Evolutionary conservation across 1,140 invertebrate species (phyloP), one percentile per base, ranked within the genome.

Genomic region (Drosophila pseudoananassae): DNA sequence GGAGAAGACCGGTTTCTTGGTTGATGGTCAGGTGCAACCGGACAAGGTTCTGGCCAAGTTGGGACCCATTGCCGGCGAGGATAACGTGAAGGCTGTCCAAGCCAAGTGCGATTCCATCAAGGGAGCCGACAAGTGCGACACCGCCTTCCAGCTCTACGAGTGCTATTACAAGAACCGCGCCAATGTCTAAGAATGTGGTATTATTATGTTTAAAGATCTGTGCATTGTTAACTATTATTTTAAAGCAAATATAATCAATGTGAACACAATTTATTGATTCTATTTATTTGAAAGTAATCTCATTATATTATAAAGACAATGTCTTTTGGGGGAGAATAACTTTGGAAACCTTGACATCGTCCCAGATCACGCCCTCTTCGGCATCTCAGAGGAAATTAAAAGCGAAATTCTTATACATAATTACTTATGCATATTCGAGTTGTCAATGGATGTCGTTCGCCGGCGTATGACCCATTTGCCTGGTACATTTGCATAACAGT

Each of bases 401-500:
- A 43, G 15, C 9, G n/a, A 10, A 55, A 69, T 55, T 55, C 50
- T 47, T 69, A 38, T 69, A 69, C 31, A 69, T 74, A 65, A 74
- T 64, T 64, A 56, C 51, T 64, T 52, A 74, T 51, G 70, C 58
- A 74, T 74, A 74, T 74, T 74, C 53, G 47, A 55, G 29, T 74
- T 56, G 71, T 64, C 52, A 74, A 52, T 74, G 36, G 36, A 45
- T 38, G 57, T 17, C 9, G n/a, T n/a, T 17, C 9, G n/a, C 14
- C 56, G 52, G 43, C 47, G 66, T 73, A 38, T 73, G 76, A 71
- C 65, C 64, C 60, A 54, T 57, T 73, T 55, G 71, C 20, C 49
- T 70, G 55, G 60, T 72, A 58, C 60, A 54, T 85, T 85, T 85
- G 82, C 82, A 85, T 85, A 85, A 85, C 82, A 87, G 82, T 85